Evolutionary conservation across 37 sponge, comb jelly and placozoan species (phyloP).

Genomic region (Theonella swinhoei): DNA sequence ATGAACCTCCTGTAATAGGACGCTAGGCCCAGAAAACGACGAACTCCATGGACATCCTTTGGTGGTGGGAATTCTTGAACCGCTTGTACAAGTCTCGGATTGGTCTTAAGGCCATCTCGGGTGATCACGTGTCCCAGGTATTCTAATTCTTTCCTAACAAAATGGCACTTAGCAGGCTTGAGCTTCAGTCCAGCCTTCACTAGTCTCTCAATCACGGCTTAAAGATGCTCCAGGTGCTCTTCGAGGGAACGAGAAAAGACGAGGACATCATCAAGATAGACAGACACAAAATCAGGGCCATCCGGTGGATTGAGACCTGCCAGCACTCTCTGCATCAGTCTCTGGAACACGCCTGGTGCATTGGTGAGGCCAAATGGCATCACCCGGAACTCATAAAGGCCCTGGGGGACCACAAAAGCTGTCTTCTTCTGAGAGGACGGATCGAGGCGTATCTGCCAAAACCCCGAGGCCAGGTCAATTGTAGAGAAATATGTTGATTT

Average conservation of each 20-base stretch:
- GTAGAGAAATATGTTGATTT: slow-evolving; percentile 39
- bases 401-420: slow-evolving; percentile 48
- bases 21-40: slow-evolving; percentile 32
- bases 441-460: slow-evolving; percentile 36
- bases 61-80: slow-evolving; percentile 37
- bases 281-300: slow-evolving; percentile 19
- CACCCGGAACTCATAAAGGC: slow-evolving; percentile 56
- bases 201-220: slow-evolving; percentile 22
- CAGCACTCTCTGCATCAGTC: slow-evolving; percentile 49
- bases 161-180: slow-evolving; percentile 39
- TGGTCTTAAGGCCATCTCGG: not conserved
- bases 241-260: slow-evolving; percentile 18
- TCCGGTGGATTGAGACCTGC: slow-evolving; percentile 13
- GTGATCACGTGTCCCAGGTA: slow-evolving; percentile 40
- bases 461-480: slow-evolving; percentile 43
- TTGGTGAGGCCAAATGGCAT: slow-evolving; percentile 60
- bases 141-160: not conserved
- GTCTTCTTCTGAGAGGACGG: slow-evolving; percentile 39
- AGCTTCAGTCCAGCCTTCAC: slow-evolving; percentile 28
- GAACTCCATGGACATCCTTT: slow-evolving; percentile 4
- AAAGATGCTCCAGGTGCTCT: slow-evolving; percentile 35
- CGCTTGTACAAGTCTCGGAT: not conserved
- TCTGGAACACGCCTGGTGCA: slow-evolving; percentile 46
- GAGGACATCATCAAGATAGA: slow-evolving; percentile 46
- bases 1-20: slow-evolving; percentile 38